Evolutionary conservation across 2,113 vertebrate genomes (phyloP).

Genomic region (Salvelinus sp.): DNA sequence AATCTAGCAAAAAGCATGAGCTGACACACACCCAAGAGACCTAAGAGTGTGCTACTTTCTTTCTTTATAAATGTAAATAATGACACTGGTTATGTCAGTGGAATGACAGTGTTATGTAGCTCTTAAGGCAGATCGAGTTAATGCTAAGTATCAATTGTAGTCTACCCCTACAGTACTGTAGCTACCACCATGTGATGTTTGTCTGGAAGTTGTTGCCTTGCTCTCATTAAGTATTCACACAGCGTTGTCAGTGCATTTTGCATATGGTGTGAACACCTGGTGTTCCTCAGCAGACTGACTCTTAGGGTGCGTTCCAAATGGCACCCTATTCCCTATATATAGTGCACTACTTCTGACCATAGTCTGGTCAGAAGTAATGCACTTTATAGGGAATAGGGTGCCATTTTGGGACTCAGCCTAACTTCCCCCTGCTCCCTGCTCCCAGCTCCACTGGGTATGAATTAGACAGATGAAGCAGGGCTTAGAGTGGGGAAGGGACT

Average conservation of each 20-base stretch:
- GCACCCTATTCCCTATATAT: constrained; percentile 26
- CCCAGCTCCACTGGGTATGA: constrained; percentile 31
- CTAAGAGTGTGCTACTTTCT: no score
- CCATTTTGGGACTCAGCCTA: no score
- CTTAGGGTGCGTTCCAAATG: neutral
- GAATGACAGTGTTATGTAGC: no score
- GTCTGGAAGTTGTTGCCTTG: neutral
- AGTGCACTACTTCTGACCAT: neutral
- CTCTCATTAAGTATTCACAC: constrained; percentile 1
- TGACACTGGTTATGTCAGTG: no score
- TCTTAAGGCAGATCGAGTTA: no score
- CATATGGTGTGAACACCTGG: constrained; percentile 1
- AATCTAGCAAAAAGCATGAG: no score
- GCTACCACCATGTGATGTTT: neutral
- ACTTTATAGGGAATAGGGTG: no score
- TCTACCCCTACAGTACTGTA: neutral
- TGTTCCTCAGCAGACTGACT: constrained; percentile 26
- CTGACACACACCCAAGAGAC: no score
- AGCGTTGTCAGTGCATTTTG: neutral
- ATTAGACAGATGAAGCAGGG: constrained; percentile 58
- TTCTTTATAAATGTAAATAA: no score
- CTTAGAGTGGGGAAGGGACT: constrained; percentile 38
- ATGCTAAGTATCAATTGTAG: no score
- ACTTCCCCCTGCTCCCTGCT: no score
- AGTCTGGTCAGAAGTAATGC: no score